Base-by-base conservation (phyloP, 2,113 vertebrate species). In the Fulica atra region DNA sequence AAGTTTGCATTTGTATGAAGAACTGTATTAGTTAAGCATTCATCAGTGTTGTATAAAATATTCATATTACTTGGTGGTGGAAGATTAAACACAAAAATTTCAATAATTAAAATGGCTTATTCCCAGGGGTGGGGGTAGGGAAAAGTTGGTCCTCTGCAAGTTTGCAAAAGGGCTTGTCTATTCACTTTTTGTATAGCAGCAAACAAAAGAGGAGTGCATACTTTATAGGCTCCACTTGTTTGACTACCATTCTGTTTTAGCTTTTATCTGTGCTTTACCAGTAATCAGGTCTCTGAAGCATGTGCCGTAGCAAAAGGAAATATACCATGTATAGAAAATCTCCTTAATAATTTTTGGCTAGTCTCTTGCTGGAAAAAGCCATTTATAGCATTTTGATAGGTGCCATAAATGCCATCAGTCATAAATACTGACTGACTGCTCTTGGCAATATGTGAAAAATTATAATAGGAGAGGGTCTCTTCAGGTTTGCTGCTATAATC, bases 1-100 rank as follows among this genome's bases (percentile, higher is more conserved):
- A 98, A 97, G 98, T 97, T 98, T 98, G 98, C 97, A 97, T 98
- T 98, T 98, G 94, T 98, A 97, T 98, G 97, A 98, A 97, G 97
- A 98, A 98, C 96, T 92, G 95, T 98, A 88, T 96, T 97, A 97
- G 96, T 97, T 98, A 98, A 98, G 97, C 93, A 98, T 96, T 98
- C 97, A 97, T 93, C 96, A 95, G 88, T 81, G 76, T 95, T 97
- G 93, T 96, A 96, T 97, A 97, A 97, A 98, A 98, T 97, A 97
- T 92, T 98, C 97, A 97, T 97, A 98, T 95, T 98, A 97, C 95
- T 97, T 96, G 95, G 89, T 94, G 89, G 92, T 96, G 93, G 91
- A 95, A 98, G 96, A 97, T 90, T 95, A 96, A 97, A 97, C 81
- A 70, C 82, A 93, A 96, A 96, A 96, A 95, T 92, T 94, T 97